Evolutionary conservation across 2,888 invertebrate species (phyloP).

Genomic region (Neocrepidodera transversa): DNA sequence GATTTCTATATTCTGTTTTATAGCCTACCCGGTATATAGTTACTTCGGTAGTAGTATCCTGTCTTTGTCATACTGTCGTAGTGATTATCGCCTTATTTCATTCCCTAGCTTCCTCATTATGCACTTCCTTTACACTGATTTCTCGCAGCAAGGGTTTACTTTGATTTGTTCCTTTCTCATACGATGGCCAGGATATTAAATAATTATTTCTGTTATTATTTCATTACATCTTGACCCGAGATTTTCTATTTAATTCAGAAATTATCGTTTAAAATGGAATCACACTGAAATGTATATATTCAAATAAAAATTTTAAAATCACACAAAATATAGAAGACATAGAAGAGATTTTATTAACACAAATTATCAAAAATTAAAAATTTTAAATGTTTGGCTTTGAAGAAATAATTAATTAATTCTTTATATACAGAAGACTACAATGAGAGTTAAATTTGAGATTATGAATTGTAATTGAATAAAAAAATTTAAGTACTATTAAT

Average conservation of each 20-base stretch:
- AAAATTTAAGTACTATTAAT: no score
- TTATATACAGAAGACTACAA: no score
- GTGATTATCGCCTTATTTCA: conserved; percentile 45
- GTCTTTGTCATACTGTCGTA: conserved; percentile 40
- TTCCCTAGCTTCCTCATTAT: conserved; percentile 58
- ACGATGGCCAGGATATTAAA: conserved; percentile 51
- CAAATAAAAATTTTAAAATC: no score
- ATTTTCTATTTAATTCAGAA: background rate
- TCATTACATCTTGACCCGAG: conserved; percentile 27
- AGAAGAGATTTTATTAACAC: no score
- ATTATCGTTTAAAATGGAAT: background rate
- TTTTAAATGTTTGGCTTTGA: no score
- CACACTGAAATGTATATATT: no score
- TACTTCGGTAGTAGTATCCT: conserved; percentile 32
- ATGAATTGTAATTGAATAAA: no score
- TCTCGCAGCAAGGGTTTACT: conserved; percentile 58
- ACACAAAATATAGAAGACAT: no score
- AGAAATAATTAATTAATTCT: no score
- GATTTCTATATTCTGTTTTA: no score
- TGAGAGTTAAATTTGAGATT: no score
- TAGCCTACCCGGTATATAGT: conserved; percentile 19
- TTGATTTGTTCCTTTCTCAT: conserved; percentile 56
- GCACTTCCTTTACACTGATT: conserved; percentile 56
- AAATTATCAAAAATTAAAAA: no score
- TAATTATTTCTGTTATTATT: conserved; percentile 44